A percentile compares a stretch with the other conserved stretches of the same genome.
phyloP scores from a whole-genome alignment of 2,113 vertebrate genomes.

The Epinephelus lanceolatus region DNA sequence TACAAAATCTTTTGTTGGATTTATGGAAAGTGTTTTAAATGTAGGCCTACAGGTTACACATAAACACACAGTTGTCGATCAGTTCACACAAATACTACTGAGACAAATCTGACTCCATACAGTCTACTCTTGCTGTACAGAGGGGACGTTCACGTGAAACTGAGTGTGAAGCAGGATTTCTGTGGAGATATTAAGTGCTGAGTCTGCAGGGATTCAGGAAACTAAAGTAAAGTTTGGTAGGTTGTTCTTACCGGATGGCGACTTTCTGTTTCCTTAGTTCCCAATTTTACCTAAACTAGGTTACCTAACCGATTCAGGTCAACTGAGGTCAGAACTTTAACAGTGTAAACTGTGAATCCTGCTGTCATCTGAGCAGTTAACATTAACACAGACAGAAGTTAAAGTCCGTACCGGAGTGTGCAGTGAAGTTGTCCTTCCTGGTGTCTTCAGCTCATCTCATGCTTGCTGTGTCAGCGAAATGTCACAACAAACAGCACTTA shows the following conservation, averaged over 20 bases:
- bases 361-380: neutral
- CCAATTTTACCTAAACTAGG: too few species aligned
- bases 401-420: neutral
- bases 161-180: neutral
- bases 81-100: too few species aligned
- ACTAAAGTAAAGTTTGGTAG: neutral
- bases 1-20: too few species aligned
- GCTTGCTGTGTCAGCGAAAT: constrained; percentile 33
- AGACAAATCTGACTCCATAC: too few species aligned
- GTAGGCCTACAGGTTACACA: too few species aligned
- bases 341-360: too few species aligned
- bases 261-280: neutral
- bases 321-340: too few species aligned
- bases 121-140: too few species aligned
- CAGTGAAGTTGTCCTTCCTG: neutral
- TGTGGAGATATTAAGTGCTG: neutral
- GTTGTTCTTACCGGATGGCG: neutral
- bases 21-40: too few species aligned
- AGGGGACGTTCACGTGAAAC: too few species aligned
- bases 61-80: too few species aligned
- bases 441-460: constrained; percentile 45
- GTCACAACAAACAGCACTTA: neutral
- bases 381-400: neutral
- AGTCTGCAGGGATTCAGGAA: neutral
- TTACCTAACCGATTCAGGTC: neutral